phyloP scores from a whole-genome alignment of 2,797 vertebrate genomes.

The Gambusia yucatana region DNA sequence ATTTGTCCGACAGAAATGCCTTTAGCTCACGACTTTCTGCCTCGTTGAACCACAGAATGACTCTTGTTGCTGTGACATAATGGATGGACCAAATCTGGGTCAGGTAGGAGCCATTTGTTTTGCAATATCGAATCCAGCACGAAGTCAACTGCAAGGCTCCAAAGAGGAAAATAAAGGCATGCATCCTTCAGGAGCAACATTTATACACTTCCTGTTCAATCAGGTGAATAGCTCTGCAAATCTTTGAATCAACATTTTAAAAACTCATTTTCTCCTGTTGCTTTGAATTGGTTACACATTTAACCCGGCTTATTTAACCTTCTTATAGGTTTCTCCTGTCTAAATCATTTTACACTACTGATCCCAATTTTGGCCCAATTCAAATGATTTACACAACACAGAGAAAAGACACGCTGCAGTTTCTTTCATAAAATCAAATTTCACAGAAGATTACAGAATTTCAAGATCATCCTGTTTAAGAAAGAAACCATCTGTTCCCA shows the following conservation, averaged over 20 bases:
- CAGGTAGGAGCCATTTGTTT: constrained; percentile 20
- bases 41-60: constrained; percentile 40
- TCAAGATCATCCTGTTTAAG: not conserved
- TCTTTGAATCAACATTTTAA: not conserved
- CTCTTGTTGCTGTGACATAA: constrained; percentile 19
- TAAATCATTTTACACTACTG: not conserved
- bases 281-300: not conserved
- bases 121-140: constrained; percentile 17
- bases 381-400: not conserved
- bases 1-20: constrained; percentile 34
- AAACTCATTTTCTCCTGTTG: not conserved
- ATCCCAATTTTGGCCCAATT: not conserved
- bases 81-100: constrained; percentile 31
- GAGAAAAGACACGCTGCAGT: not conserved
- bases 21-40: constrained; percentile 35
- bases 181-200: not conserved
- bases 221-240: not conserved
- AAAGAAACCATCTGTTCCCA: not conserved
- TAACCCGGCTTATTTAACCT: not conserved
- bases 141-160: constrained; percentile 10
- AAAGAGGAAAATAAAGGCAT: constrained; percentile 10
- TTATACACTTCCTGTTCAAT: not conserved
- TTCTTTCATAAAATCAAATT: not conserved
- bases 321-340: not conserved
- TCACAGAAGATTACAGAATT: not conserved